Base-by-base conservation (phyloP, 2,888 invertebrate genomes). In the Oligia latruncula region DNA sequence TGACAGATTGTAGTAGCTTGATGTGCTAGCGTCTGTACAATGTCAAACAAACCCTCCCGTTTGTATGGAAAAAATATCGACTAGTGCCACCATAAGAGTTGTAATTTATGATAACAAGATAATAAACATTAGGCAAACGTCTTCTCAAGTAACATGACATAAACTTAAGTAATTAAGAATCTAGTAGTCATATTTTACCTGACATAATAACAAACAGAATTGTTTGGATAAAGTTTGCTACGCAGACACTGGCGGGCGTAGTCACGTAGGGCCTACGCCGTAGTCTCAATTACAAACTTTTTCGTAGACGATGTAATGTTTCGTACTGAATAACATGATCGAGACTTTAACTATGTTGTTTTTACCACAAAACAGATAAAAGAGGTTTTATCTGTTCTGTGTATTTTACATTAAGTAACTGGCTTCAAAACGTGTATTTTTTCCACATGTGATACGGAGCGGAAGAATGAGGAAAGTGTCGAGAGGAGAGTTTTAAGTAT, bases 261-360 rank as follows among this genome's bases (percentile, higher is more conserved):
- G 81, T n/a, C 58, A n/a, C 49, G 77, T 46, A 65, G n/a, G 20
- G 52, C 60, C 81, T 82, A 83, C 81, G 81, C 83, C 81, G 78
- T 83, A 77, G 83, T 17, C 40, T 70, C 43, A 43, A 29, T 60
- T 43, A 49, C 4, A 23, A 29, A n/a, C 1, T 11, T 58, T n/a
- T 52, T 62, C 66, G 66, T 74, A 82, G 58, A 20, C 60, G 20
- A 35, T n/a, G 8, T 43, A 67, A 49, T 49, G 9, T 49, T 29
- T 65, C 43, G 3, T 80, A 43, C 17, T 23, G n/a, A 20, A 20
- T 35, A 8, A 58, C 29, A 43, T 20, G 43, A 23, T 4, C 11
- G 20, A 20, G 4, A 23, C 17, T 17, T 74, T n/a, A 67, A 15
- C n/a, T 0, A 43, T 3, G 46, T n/a, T 17, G 2, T n/a, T n/a